These are phyloP conservation scores for Adelphocoris suturalis DNA, from an alignment of 2,888 invertebrate genomes.

Conservation along the genomic window DNA sequence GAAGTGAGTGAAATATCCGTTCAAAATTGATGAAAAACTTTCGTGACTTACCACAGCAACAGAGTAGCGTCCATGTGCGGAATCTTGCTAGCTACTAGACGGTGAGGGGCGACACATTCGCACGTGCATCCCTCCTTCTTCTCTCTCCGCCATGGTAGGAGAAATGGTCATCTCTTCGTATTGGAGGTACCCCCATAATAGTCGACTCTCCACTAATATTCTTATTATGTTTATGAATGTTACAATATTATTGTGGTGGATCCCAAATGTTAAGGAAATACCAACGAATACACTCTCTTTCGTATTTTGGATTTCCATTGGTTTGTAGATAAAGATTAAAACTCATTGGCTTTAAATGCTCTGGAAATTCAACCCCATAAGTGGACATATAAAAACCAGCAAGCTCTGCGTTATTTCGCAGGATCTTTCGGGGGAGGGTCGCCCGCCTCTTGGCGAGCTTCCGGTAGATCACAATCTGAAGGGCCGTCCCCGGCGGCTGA, in stretches of 20 bases:
- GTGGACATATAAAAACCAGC: not conserved
- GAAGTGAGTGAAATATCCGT: slow-evolving; percentile 1
- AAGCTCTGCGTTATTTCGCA: not conserved
- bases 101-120: not conserved
- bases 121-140: slow-evolving; percentile 12
- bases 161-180: slow-evolving; percentile 42
- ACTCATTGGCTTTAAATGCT: too few relatives aligned
- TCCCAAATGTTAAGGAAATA: too few relatives aligned
- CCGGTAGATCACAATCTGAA: slow-evolving; percentile 18
- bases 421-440: not conserved
- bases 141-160: slow-evolving; percentile 17
- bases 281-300: too few relatives aligned
- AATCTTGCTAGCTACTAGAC: not conserved
- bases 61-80: slow-evolving; percentile 4
- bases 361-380: too few relatives aligned
- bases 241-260: too few relatives aligned
- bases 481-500: not conserved
- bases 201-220: slow-evolving; percentile 26
- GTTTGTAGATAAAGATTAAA: too few relatives aligned
- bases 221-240: too few relatives aligned
- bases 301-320: too few relatives aligned
- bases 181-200: slow-evolving; percentile 21
- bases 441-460: not conserved
- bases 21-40: not conserved
- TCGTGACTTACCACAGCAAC: slow-evolving; percentile 28